These are phyloP conservation scores for Brotogeris chrysoptera DNA, from an alignment of 2,797 vertebrate species.

Conservation along the genomic window DNA sequence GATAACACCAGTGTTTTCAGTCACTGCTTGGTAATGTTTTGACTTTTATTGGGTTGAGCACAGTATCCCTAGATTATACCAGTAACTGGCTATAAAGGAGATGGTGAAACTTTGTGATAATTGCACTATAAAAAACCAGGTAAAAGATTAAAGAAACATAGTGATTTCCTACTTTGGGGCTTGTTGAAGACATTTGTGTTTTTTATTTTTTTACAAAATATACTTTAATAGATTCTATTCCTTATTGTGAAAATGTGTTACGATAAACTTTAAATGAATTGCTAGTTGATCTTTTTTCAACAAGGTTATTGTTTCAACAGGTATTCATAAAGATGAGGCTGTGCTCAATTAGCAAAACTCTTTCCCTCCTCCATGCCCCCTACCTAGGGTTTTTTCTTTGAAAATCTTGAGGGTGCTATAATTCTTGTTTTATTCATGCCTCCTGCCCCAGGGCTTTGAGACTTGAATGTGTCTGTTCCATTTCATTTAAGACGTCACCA, in stretches of 20 bases:
- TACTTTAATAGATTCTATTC: not conserved
- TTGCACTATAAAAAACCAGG: not conserved
- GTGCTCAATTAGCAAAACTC: not conserved
- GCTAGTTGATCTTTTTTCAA: not conserved
- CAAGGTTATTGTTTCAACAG: slow-evolving; percentile 39
- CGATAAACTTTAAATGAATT: not conserved
- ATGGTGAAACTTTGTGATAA: not conserved
- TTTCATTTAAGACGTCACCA: slow-evolving; percentile 87
- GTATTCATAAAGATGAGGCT: not conserved
- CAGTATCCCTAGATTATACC: not conserved
- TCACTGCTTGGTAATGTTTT: no score
- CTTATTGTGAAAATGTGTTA: not conserved
- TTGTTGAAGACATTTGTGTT: not conserved
- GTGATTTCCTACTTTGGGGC: not conserved
- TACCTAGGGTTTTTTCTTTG: not conserved
- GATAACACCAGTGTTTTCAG: no score
- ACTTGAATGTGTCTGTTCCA: slow-evolving; percentile 38
- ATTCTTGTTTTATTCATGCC: not conserved
- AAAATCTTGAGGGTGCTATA: not conserved
- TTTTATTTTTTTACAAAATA: not conserved
- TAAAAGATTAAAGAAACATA: not conserved
- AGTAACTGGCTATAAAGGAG: not conserved
- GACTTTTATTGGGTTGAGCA: not conserved
- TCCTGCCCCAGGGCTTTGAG: slow-evolving; percentile 12
- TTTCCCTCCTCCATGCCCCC: not conserved